These are phyloP conservation scores for Drosophila quadrilineata DNA, from an alignment of 1,140 invertebrate species.

Conservation along the genomic window DNA sequence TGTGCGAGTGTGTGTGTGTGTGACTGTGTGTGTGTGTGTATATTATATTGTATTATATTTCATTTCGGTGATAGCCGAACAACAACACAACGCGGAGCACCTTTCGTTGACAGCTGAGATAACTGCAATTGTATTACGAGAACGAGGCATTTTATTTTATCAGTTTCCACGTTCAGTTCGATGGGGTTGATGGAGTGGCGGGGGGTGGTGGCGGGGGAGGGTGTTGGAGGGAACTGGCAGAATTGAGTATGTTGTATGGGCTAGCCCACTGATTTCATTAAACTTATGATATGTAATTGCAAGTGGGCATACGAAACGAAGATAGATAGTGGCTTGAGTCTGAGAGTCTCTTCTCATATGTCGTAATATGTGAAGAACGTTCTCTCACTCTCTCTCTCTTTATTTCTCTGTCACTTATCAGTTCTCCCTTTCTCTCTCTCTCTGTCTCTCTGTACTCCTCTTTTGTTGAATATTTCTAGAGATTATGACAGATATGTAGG, in stretches of 20 bases:
- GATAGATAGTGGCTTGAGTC: too few species aligned
- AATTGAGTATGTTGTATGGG: too few species aligned
- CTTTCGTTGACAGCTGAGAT: slow-evolving; percentile 48
- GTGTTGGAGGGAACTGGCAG: too few species aligned
- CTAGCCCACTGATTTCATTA: slow-evolving; percentile 49
- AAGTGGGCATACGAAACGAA: not conserved
- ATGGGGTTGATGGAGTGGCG: not conserved
- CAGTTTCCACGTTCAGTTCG: slow-evolving; percentile 9
- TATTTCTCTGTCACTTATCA: too few species aligned
- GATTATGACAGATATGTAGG: too few species aligned
- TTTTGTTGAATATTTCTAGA: too few species aligned
- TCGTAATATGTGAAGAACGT: not conserved
- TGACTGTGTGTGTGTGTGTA: slow-evolving; percentile 14
- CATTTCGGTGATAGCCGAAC: slow-evolving; percentile 67
- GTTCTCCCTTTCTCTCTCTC: too few species aligned
- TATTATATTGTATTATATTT: slow-evolving; percentile 71
- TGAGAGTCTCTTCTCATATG: too few species aligned
- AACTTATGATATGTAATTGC: slow-evolving; percentile 20
- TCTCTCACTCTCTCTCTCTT: too few species aligned
- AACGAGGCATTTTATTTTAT: slow-evolving; percentile 36
- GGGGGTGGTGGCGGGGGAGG: not conserved
- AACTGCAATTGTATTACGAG: slow-evolving; percentile 48
- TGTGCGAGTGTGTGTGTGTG: not conserved
- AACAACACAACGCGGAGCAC: slow-evolving; percentile 22
- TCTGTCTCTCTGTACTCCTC: too few species aligned